Percentiles rank a stretch among this genome's conserved stretches.
Evolutionary conservation across 2,797 vertebrate species (phyloP).

Genomic region (Arrhamphus sclerolepis): DNA sequence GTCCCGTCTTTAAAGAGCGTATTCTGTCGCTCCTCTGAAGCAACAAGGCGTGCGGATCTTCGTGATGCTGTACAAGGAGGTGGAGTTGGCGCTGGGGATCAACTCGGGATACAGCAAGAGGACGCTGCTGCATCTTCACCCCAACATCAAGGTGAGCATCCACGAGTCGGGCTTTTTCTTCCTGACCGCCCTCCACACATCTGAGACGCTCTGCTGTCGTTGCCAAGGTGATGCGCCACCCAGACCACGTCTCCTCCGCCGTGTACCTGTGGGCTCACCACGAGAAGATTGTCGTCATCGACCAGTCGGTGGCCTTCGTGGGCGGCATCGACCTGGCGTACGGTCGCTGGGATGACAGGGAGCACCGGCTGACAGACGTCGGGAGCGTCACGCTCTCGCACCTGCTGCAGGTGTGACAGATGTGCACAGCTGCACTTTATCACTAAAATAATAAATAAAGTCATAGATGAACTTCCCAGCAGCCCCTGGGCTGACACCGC

Average conservation of each 20-base stretch:
- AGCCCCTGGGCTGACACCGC: background rate
- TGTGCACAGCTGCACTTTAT: background rate
- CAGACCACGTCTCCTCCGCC: conserved; percentile 92
- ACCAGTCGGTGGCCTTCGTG: conserved; percentile 94
- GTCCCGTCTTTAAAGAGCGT: no score
- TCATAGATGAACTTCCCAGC: no score
- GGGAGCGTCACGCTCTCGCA: conserved; percentile 88
- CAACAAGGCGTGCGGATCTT: conserved; percentile 94
- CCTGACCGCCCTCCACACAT: conserved; percentile 1
- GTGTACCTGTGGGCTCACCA: conserved; percentile 98
- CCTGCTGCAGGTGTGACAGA: conserved; percentile 54
- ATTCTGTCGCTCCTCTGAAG: no score
- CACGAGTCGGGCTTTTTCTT: background rate
- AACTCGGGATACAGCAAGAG: conserved; percentile 96
- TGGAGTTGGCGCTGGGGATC: conserved; percentile 94
- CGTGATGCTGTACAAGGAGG: conserved; percentile 96
- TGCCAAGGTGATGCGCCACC: conserved; percentile 92
- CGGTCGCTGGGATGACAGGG: conserved; percentile 92
- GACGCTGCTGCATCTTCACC: conserved; percentile 86
- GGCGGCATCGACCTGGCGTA: conserved; percentile 96
- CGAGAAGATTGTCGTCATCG: conserved; percentile 93
- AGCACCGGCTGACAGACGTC: conserved; percentile 92
- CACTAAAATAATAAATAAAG: no score
- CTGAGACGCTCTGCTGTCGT: fast-evolving
- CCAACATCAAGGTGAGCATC: conserved; percentile 89